Base-by-base conservation (phyloP, 1,140 invertebrate genomes). In the Drosophila dunni region DNA sequence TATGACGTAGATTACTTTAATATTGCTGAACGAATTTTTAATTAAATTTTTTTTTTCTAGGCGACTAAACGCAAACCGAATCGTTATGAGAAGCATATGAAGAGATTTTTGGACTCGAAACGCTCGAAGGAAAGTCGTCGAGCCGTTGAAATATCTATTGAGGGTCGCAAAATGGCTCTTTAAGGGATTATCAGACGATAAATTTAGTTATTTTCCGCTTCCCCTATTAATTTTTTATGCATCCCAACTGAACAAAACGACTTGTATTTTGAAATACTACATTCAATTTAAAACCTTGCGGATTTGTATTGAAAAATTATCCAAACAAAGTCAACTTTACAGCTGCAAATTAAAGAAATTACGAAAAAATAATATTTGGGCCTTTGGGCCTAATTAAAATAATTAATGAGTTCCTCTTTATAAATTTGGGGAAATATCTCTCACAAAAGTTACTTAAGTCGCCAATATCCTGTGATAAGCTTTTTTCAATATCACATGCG, bases 111-210 rank as follows among this genome's bases (percentile, higher is more conserved):
- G 13, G 98, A 98, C 90, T 95, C 94, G 71, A 98, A 98, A 93
- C 94, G 97, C 40, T 93, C 95, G 78, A 95, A 95, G 86, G 95
- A 97, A 89, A 93, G 95, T 10, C 94, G 95, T 76, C 94, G 97
- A 85, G 98, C 98, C 57, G 97, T 99, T 48, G 95, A 95, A 83
- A 99, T 99, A 86, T 98, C 98, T 69, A 98, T 99, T 77, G 98
- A 99, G 93, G 98, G 98, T 13, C 94, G 97, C 78, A 98, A 98
- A 94, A 98, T 99, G 97, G 94, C 97, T 60, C 94, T 98, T 62
- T 98, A 95, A 93, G 72, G 17, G 57, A 15, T 6, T 34, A 70
- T 45, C 20, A 29, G 24, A 60, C 1, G 13, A 46, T 29, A n/a
- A 34, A 29, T 29, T 44, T 48, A 44, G 61, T 56, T 56, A 40